Conservation (phyloP, 2,797 vertebrate species). For the Danionella dracula region DNA sequence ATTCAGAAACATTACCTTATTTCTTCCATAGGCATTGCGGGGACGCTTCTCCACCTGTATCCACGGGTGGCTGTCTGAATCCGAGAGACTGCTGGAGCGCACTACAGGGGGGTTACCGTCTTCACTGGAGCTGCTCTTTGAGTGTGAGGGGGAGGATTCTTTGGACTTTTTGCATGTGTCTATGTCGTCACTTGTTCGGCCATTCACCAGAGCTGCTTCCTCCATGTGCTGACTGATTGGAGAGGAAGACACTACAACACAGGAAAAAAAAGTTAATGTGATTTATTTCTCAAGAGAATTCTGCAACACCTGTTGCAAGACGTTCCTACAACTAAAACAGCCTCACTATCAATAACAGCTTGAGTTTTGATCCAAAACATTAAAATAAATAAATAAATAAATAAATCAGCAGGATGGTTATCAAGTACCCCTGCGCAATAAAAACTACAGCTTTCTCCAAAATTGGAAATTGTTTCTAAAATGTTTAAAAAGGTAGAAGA, state of each 20-base stretch:
- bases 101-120: not conserved
- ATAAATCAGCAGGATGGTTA: too few relatives aligned
- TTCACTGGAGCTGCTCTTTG: slow-evolving; percentile 5
- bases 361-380: too few relatives aligned
- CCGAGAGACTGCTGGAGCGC: slow-evolving; percentile 62
- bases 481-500: too few relatives aligned
- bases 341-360: too few relatives aligned
- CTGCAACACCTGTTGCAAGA: too few relatives aligned
- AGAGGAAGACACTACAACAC: slow-evolving; percentile 34
- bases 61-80: slow-evolving; percentile 80
- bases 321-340: too few relatives aligned
- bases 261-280: not conserved
- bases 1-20: slow-evolving; percentile 75
- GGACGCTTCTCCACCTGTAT: slow-evolving; percentile 87
- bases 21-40: slow-evolving; percentile 61
- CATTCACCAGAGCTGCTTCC: slow-evolving; percentile 55
- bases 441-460: too few relatives aligned
- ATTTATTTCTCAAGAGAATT: too few relatives aligned
- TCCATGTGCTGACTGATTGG: slow-evolving; percentile 49
- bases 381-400: too few relatives aligned
- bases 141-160: not conserved
- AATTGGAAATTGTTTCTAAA: too few relatives aligned
- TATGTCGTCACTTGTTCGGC: slow-evolving; percentile 18
- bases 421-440: too few relatives aligned
- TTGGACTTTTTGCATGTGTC: slow-evolving; percentile 14